phyloP scores from a whole-genome alignment of 1,140 invertebrate species.

The Rhizoglyphus robini region DNA sequence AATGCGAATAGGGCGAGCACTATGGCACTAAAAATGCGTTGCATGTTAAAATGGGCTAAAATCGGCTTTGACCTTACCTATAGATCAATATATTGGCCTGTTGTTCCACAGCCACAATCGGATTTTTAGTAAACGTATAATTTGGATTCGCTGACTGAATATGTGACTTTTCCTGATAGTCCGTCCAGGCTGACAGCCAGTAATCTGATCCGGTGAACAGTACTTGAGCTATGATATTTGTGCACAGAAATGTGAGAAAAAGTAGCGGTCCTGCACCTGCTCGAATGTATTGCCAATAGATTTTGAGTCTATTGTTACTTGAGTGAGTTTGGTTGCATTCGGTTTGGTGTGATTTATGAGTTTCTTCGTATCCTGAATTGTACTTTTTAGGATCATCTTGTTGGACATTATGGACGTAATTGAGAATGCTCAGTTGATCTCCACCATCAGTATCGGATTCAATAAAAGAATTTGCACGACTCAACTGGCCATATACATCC shows the following conservation, averaged over 20 bases:
- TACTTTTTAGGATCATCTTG: not conserved
- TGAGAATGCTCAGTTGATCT: not conserved
- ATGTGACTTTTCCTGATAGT: constrained; percentile 9
- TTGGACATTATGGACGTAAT: not conserved
- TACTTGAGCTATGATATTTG: constrained; percentile 26
- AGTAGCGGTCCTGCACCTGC: constrained; percentile 23
- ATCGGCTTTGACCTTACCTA: not conserved
- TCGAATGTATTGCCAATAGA: constrained; percentile 26
- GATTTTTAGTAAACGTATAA: not conserved
- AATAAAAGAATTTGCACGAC: not conserved
- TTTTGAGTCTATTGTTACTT: not conserved
- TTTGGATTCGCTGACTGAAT: not conserved
- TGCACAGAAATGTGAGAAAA: constrained; percentile 20
- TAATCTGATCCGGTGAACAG: constrained; percentile 28
- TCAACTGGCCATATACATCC: not conserved
- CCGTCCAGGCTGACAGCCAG: constrained; percentile 27
- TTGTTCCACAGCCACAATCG: not conserved
- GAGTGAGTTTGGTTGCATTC: not conserved
- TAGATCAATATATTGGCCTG: not conserved
- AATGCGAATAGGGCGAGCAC: constrained; percentile 32
- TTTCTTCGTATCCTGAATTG: not conserved
- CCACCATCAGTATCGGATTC: not conserved
- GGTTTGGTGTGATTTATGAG: not conserved
- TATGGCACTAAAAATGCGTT: too few relatives aligned
- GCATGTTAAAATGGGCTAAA: not conserved